Percentiles rank a stretch among this genome's conserved stretches.
Conservation (phyloP, 2,113 vertebrate species). For the Zosterops lateralis region DNA sequence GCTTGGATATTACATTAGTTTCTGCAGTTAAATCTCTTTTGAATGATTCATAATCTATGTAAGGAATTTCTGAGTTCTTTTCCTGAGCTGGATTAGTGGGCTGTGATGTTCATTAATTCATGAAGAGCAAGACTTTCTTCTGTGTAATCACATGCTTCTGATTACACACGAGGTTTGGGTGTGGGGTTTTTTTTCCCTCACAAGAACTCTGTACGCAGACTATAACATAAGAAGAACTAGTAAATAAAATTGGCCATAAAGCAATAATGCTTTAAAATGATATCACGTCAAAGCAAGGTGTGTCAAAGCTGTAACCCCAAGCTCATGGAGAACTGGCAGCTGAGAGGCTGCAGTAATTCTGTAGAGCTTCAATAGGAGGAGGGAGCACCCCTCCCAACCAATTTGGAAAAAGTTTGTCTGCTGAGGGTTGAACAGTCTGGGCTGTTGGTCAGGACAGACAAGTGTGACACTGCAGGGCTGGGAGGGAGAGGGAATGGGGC, state of each 20-base stretch:
- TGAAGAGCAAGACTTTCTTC: constrained; percentile 12
- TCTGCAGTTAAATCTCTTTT: background rate
- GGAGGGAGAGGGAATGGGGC: background rate
- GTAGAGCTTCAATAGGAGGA: background rate
- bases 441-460: background rate
- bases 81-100: background rate
- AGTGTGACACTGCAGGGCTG: background rate
- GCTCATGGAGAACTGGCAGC: background rate
- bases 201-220: background rate
- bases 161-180: background rate
- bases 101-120: constrained; percentile 20
- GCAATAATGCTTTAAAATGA: background rate
- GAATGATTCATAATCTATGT: background rate
- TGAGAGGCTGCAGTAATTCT: background rate
- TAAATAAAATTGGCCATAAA: background rate
- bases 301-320: background rate
- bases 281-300: background rate
- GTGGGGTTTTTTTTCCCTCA: background rate
- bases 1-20: background rate
- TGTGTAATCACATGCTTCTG: constrained; percentile 13
- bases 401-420: background rate
- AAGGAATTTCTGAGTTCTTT: constrained; percentile 1
- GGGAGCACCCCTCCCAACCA: background rate
- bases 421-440: background rate
- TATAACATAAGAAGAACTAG: background rate